Percentiles rank a stretch among this genome's conserved stretches.
These are phyloP conservation scores for Luscinia luscinia DNA, from an alignment of 2,797 vertebrate species.

Conservation along the genomic window DNA sequence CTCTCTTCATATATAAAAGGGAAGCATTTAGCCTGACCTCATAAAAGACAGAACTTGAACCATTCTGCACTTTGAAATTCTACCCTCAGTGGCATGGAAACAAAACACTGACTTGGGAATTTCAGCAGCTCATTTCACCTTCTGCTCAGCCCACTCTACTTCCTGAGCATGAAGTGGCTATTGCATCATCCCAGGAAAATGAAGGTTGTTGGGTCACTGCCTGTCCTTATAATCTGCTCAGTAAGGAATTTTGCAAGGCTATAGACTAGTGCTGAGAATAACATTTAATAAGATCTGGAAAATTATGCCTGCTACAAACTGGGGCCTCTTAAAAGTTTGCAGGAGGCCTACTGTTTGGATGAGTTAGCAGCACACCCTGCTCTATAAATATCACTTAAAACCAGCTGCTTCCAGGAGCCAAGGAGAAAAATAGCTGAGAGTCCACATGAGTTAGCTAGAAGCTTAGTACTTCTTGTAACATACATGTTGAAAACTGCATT, in stretches of 20 bases:
- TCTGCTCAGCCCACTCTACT: background rate
- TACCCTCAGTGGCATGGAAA: constrained; percentile 16
- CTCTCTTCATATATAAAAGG: constrained; percentile 32
- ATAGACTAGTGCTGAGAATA: constrained; percentile 28
- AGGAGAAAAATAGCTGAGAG: background rate
- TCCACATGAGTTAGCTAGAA: background rate
- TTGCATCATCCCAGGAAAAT: constrained; percentile 59
- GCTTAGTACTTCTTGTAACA: background rate
- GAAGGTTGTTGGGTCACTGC: constrained; percentile 44
- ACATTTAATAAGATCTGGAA: constrained; percentile 33
- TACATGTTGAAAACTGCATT: background rate
- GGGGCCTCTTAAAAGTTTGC: background rate
- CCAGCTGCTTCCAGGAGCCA: background rate
- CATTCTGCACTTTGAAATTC: constrained; percentile 23
- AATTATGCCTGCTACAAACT: constrained; percentile 1
- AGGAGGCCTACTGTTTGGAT: constrained; percentile 18
- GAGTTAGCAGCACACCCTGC: background rate
- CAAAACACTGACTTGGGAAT: constrained; percentile 47
- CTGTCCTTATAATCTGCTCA: constrained; percentile 23
- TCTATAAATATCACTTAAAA: background rate
- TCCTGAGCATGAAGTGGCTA: background rate
- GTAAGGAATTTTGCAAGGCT: constrained; percentile 19
- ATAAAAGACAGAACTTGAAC: constrained; percentile 53
- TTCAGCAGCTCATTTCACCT: constrained; percentile 2
- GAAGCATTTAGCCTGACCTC: constrained; percentile 59